Evolutionary conservation across 2,888 invertebrate genomes (phyloP).

Genomic region (Pachymerium ferrugineum): DNA sequence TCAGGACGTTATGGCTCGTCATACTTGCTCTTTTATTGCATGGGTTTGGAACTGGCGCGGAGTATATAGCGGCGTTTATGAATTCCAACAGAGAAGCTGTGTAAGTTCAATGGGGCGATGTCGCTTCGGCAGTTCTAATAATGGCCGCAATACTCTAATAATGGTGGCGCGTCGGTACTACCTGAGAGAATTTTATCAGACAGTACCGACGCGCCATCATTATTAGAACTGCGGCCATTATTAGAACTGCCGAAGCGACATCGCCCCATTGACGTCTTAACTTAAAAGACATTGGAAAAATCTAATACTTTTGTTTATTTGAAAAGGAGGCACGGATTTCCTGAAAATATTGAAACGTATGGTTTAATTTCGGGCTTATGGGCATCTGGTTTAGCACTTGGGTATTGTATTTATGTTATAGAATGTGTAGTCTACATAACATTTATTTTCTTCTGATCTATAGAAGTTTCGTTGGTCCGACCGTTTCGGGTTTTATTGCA

Average conservation of each 20-base stretch:
- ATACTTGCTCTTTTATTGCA: slow-evolving; percentile 52
- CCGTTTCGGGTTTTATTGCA: slow-evolving; percentile 39
- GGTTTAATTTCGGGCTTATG: slow-evolving; percentile 84
- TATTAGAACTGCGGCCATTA: no score
- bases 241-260: no score
- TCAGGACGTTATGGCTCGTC: not conserved
- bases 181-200: no score
- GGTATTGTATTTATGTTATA: slow-evolving; percentile 46
- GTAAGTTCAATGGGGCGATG: no score
- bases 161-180: no score
- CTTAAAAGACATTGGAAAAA: not conserved
- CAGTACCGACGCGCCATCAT: no score
- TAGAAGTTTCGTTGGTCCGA: slow-evolving; percentile 37
- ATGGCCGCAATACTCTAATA: no score
- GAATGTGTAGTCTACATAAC: not conserved
- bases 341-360: slow-evolving; percentile 80
- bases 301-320: not conserved
- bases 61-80: slow-evolving; percentile 78
- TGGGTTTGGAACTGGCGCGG: slow-evolving; percentile 75
- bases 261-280: no score
- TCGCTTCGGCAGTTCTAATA: no score
- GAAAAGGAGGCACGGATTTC: slow-evolving; percentile 58
- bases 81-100: slow-evolving; percentile 73
- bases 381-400: slow-evolving; percentile 82
- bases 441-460: not conserved